phyloP scores from a whole-genome alignment of 2,888 invertebrate genomes.

The Drosophila colorata region DNA sequence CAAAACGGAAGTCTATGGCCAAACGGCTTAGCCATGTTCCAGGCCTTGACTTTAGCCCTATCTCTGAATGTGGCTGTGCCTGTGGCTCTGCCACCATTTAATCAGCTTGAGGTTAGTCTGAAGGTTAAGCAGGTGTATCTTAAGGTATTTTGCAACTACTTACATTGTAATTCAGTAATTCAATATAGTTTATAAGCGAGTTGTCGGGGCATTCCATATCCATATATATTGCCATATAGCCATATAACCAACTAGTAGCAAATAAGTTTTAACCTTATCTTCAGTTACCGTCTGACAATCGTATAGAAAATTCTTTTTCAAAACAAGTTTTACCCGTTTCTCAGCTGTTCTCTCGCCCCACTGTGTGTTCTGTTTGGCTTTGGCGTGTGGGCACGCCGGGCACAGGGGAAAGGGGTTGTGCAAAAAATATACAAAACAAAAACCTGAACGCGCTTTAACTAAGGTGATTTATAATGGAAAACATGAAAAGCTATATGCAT shows the following conservation, averaged over 20 bases:
- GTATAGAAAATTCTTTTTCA: constrained; percentile 74
- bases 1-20: constrained; percentile 66
- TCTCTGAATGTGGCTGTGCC: neutral
- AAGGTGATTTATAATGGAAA: constrained; percentile 54
- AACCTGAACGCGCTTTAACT: constrained; percentile 53
- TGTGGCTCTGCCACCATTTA: neutral
- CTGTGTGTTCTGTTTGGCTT: constrained; percentile 1
- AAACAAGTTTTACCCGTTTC: constrained; percentile 77
- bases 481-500: constrained; percentile 46
- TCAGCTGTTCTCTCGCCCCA: constrained; percentile 39
- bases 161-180: constrained; percentile 27
- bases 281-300: constrained; percentile 55
- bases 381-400: constrained; percentile 21
- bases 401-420: neutral
- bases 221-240: constrained; percentile 21
- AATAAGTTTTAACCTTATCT: constrained; percentile 51
- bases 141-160: constrained; percentile 20
- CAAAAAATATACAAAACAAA: constrained; percentile 29
- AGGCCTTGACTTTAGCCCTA: constrained; percentile 23
- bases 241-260: constrained; percentile 35
- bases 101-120: constrained; percentile 10
- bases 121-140: constrained; percentile 60
- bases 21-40: constrained; percentile 50
- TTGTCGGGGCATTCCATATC: constrained; percentile 59
- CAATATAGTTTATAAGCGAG: constrained; percentile 39